Evolutionary conservation across 1,140 invertebrate genomes (phyloP).

Genomic region (Zaprionus ghesquierei): DNA sequence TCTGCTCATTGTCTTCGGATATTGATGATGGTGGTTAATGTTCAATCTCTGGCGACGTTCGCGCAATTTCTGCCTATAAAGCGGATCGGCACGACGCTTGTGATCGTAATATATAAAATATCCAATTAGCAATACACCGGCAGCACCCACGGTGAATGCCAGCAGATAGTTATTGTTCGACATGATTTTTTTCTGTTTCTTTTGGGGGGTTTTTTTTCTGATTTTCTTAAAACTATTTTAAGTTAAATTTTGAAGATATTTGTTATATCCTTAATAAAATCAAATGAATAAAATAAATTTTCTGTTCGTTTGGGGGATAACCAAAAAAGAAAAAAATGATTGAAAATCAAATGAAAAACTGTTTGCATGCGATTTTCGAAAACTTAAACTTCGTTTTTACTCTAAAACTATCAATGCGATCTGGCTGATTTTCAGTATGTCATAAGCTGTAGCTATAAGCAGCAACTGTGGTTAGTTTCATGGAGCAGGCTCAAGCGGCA

Average conservation of each 20-base stretch:
- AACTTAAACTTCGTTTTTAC: too few relatives aligned
- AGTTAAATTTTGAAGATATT: not conserved
- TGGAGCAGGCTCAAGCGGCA: too few relatives aligned
- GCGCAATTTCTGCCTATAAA: slow-evolving; percentile 22
- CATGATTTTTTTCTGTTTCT: not conserved
- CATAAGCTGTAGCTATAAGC: too few relatives aligned
- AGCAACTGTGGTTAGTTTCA: too few relatives aligned
- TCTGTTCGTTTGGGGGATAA: not conserved
- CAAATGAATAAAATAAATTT: not conserved
- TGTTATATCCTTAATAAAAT: not conserved
- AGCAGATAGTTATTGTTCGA: slow-evolving; percentile 2
- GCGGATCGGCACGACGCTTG: slow-evolving; percentile 25
- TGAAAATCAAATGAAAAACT: not conserved
- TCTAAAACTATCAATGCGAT: too few relatives aligned
- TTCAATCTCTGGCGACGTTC: slow-evolving; percentile 22
- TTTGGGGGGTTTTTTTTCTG: too few relatives aligned
- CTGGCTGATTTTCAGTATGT: too few relatives aligned
- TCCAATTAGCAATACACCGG: slow-evolving; percentile 11
- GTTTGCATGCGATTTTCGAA: not conserved
- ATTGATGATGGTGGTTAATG: too few relatives aligned
- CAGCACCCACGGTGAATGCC: slow-evolving; percentile 4
- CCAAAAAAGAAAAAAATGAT: not conserved
- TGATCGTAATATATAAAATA: slow-evolving; percentile 35
- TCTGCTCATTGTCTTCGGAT: not conserved
- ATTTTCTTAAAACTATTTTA: not conserved